A percentile compares a stretch with the other conserved stretches of the same genome.
phyloP scores from a whole-genome alignment of 2,888 invertebrate genomes.

The Pseudococcus viburni region DNA sequence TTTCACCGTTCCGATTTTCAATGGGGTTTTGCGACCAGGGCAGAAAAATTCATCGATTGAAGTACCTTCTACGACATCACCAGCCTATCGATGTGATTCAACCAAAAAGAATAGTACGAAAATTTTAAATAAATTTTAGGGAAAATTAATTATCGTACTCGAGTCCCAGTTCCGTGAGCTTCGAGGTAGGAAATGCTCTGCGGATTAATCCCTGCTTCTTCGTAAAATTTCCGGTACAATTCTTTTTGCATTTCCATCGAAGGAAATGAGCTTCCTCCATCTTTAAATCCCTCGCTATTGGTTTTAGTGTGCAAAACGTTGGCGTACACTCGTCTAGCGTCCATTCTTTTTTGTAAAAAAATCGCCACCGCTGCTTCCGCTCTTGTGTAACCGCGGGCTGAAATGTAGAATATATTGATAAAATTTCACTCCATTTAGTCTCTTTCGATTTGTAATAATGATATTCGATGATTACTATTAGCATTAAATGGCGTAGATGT shows the following conservation, averaged over 20 bases:
- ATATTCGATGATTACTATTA: not conserved
- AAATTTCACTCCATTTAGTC: not conserved
- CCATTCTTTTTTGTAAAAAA: conserved; percentile 71
- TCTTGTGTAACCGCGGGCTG: conserved; percentile 72
- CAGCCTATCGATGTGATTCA: not conserved
- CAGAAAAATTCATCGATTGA: conserved; percentile 81
- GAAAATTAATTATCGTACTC: conserved; percentile 58
- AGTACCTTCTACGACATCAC: not conserved
- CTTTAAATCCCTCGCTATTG: conserved; percentile 75
- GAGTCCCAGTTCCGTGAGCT: conserved; percentile 68
- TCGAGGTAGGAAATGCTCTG: conserved; percentile 68
- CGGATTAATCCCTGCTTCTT: conserved; percentile 66
- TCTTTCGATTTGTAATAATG: not conserved
- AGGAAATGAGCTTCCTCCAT: conserved; percentile 56
- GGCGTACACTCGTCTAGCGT: conserved; percentile 72
- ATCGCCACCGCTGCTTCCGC: conserved; percentile 72
- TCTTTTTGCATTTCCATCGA: conserved; percentile 37
- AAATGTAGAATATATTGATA: not conserved
- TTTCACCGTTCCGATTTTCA: conserved; percentile 95
- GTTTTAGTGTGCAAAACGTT: conserved; percentile 71
- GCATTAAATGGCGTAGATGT: conserved; percentile 24
- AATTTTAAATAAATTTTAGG: too few relatives aligned
- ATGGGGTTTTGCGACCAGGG: conserved; percentile 78
- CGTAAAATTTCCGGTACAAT: conserved; percentile 67
- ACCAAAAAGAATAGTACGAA: not conserved